Percentiles rank a stretch among this genome's conserved stretches.
Conservation (phyloP, 2,113 vertebrate genomes). For the Crotalus horridus region DNA sequence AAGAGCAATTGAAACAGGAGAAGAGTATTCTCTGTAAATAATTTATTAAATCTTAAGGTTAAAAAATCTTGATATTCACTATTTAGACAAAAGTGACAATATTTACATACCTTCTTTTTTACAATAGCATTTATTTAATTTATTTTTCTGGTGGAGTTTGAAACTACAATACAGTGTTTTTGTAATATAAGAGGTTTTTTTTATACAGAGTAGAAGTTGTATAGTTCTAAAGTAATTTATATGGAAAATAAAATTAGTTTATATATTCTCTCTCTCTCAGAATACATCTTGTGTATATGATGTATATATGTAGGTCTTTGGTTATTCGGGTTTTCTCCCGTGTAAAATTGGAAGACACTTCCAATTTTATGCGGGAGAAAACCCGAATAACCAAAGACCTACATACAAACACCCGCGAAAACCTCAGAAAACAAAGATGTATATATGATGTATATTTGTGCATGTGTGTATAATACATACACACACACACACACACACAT, state of each 20-base stretch:
- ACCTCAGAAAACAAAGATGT: no score
- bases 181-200: slow-evolving; percentile 28
- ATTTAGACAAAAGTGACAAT: slow-evolving; percentile 32
- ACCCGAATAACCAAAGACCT: no score
- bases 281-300: neutral
- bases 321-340: no score
- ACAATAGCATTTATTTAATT: slow-evolving; percentile 51
- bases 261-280: slow-evolving; percentile 29
- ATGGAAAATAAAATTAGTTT: slow-evolving; percentile 31
- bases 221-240: slow-evolving; percentile 31
- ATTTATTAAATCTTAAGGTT: slow-evolving; percentile 59
- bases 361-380: no score
- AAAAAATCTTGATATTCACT: slow-evolving; percentile 42
- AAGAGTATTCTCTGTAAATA: slow-evolving; percentile 44
- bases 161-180: slow-evolving; percentile 14
- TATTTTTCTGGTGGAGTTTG: slow-evolving; percentile 43
- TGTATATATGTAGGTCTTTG: no score
- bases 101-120: slow-evolving; percentile 44
- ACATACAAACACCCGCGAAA: no score
- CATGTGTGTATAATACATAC: neutral
- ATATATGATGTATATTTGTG: neutral
- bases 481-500: neutral
- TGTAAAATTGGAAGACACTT: no score
- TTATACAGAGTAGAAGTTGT: slow-evolving; percentile 13
- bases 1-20: neutral